Percentiles rank a stretch among this genome's conserved stretches.
These are phyloP conservation scores for Arvicanthis niloticus DNA, from an alignment of 2,113 vertebrate species.

Conservation along the genomic window DNA sequence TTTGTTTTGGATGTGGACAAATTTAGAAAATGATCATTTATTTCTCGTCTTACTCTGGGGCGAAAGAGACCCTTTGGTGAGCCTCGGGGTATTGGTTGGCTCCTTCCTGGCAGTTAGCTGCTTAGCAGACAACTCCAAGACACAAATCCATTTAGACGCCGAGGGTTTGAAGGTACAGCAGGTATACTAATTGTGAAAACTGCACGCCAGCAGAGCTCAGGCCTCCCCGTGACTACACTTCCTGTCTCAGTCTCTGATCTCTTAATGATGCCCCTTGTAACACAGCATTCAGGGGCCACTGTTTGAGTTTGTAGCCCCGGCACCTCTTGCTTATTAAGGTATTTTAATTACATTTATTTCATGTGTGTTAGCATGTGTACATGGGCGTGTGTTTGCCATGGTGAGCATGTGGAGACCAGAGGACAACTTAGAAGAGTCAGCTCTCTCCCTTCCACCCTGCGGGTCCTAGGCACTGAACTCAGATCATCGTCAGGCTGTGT, in stretches of 20 bases:
- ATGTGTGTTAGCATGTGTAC: not conserved
- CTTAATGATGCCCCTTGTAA: conserved; percentile 25
- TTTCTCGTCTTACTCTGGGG: conserved; percentile 20
- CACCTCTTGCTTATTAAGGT: not conserved
- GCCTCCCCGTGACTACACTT: not conserved
- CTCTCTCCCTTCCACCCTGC: no score
- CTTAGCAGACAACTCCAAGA: not conserved
- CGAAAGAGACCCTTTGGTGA: not conserved
- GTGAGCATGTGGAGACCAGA: not conserved
- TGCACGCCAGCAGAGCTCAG: not conserved
- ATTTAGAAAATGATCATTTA: not conserved
- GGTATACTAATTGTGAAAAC: not conserved
- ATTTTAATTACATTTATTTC: not conserved
- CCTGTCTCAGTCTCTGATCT: conserved; percentile 56
- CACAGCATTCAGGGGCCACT: not conserved
- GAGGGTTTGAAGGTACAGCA: conserved; percentile 37
- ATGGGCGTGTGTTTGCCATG: not conserved
- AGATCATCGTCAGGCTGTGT: not conserved
- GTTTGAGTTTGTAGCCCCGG: not conserved
- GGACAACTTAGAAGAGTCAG: not conserved
- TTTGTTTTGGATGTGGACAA: conserved; percentile 45
- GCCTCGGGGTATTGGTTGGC: not conserved
- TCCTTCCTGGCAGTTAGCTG: conserved; percentile 14
- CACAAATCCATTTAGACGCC: not conserved
- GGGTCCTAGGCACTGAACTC: not conserved